A percentile compares a stretch with the other conserved stretches of the same genome.
Conservation (phyloP, 2,888 invertebrate genomes). For the Meteorus cinctellus region DNA sequence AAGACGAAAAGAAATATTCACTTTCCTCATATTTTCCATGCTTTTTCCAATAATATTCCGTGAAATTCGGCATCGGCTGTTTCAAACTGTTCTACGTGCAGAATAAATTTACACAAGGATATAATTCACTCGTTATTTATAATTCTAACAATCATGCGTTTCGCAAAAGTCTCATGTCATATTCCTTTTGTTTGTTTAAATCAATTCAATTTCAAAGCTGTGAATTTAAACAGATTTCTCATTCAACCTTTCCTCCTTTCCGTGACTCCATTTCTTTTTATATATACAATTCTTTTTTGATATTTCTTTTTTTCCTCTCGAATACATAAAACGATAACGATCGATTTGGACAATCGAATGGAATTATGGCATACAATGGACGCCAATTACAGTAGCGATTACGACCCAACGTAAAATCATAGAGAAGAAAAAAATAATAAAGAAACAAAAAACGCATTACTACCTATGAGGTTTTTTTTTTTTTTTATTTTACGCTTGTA, state of each 20-base stretch:
- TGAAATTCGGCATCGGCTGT: no score
- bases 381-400: slow-evolving; percentile 58
- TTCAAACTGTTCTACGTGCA: no score
- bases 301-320: neutral
- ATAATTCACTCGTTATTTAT: no score
- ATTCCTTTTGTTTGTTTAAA: no score
- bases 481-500: neutral
- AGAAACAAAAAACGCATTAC: neutral
- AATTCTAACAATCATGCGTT: no score
- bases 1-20: neutral
- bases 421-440: neutral
- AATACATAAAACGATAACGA: neutral
- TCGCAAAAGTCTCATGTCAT: no score
- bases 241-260: no score
- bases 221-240: no score
- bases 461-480: neutral
- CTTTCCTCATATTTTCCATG: neutral
- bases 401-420: slow-evolving; percentile 45
- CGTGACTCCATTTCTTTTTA: neutral
- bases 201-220: no score
- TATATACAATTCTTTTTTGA: neutral
- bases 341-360: slow-evolving; percentile 33
- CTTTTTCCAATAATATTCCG: no score
- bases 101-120: no score
- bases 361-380: slow-evolving; percentile 53